Evolutionary conservation across 2,113 vertebrate genomes (phyloP).

Genomic region (Leptocoma aspasia): DNA sequence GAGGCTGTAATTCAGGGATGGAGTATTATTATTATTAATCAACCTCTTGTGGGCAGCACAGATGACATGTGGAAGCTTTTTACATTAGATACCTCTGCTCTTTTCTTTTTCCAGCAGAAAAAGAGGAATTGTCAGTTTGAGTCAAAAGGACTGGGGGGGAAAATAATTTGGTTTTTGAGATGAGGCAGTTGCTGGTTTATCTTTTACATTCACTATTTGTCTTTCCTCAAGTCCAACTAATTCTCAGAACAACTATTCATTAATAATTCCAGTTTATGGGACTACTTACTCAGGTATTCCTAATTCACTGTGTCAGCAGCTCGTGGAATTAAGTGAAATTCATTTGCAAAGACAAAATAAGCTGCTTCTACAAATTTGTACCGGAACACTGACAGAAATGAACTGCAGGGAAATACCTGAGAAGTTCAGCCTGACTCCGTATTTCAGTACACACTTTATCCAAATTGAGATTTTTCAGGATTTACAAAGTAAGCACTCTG

Average conservation of each 20-base stretch:
- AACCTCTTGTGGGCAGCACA: not conserved
- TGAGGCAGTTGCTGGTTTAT: not conserved
- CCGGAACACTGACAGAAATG: not conserved
- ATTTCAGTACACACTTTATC: rapidly evolving
- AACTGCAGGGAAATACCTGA: not conserved
- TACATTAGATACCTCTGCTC: not conserved
- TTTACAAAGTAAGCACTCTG: not conserved
- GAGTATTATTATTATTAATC: not conserved
- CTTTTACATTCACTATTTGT: not conserved
- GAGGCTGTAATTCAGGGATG: not conserved
- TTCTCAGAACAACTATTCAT: not conserved
- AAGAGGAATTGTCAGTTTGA: not conserved
- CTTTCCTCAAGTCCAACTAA: not conserved
- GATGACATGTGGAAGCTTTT: not conserved
- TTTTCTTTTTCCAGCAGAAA: not conserved
- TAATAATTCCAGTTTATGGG: not conserved
- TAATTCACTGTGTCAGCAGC: not conserved
- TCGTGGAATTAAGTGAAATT: not conserved
- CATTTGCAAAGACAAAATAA: not conserved
- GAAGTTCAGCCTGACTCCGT: not conserved
- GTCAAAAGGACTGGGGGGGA: not conserved
- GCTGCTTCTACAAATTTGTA: not conserved
- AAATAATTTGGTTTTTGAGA: not conserved
- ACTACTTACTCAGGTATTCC: not conserved
- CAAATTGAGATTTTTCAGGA: not conserved